phyloP scores from a whole-genome alignment of 2,113 vertebrate genomes.

The Alouatta palliata region DNA sequence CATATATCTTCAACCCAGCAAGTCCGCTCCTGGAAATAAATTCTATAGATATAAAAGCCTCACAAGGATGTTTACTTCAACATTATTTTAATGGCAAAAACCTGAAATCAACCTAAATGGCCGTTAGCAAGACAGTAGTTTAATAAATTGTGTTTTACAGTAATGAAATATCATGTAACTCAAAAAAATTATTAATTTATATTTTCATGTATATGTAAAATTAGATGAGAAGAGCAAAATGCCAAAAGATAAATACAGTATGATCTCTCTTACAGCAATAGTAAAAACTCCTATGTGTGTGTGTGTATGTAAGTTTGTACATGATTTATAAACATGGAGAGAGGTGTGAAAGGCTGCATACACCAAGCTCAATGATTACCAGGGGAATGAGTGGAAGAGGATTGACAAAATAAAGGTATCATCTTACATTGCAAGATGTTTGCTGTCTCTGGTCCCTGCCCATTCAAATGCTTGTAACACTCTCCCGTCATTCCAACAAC shows the following conservation, averaged over 20 bases:
- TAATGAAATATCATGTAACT: conserved; percentile 9
- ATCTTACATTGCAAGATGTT: background rate
- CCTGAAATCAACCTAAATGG: background rate
- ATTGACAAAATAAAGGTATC: background rate
- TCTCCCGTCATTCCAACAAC: background rate
- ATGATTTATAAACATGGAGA: background rate
- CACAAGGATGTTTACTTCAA: background rate
- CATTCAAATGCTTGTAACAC: background rate
- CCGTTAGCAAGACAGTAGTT: background rate
- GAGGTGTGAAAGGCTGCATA: background rate
- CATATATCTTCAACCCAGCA: background rate
- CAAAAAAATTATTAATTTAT: background rate
- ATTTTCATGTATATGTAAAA: conserved; percentile 1
- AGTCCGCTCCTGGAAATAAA: background rate
- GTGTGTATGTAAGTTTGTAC: background rate
- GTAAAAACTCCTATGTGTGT: background rate
- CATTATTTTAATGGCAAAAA: conserved; percentile 30
- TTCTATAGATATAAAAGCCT: background rate
- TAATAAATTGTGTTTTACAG: conserved; percentile 23
- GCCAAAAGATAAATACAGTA: background rate
- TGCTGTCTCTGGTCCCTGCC: background rate
- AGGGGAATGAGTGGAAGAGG: background rate
- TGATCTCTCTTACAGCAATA: background rate
- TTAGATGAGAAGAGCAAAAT: conserved; percentile 39
- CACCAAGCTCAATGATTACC: background rate